A percentile compares a stretch with the other conserved stretches of the same genome.
phyloP scores from a whole-genome alignment of 2,113 vertebrate species.

The Actinemys pallida region DNA sequence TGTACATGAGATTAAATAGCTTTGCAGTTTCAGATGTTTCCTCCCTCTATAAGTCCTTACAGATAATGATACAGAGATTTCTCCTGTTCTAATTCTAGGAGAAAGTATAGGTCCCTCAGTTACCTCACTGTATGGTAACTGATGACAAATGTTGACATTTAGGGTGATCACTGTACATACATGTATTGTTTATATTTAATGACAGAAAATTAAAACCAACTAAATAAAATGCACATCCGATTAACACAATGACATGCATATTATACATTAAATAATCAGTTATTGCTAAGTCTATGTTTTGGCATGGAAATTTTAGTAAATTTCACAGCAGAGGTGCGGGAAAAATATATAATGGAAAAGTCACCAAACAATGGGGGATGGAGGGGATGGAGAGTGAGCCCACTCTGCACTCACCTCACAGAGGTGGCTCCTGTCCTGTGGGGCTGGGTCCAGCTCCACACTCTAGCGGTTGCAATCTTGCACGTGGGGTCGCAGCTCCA shows the following conservation, averaged over 20 bases:
- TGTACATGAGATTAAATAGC: not conserved
- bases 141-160: not conserved
- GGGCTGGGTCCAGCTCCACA: not conserved
- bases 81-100: not conserved
- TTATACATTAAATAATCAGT: not conserved
- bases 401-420: not conserved
- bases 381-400: not conserved
- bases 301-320: not conserved
- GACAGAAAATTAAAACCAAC: constrained; percentile 40
- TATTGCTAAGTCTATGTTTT: not conserved
- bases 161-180: not conserved
- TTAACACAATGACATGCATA: not conserved
- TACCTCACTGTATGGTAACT: not conserved
- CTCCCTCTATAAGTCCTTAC: rapidly evolving
- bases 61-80: not conserved
- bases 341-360: not conserved
- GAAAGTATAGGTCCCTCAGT: not conserved
- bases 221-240: not conserved
- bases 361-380: not conserved
- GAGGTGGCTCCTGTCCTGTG: not conserved
- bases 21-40: not conserved
- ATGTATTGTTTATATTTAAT: constrained; percentile 17
- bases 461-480: not conserved
- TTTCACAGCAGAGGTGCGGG: not conserved
- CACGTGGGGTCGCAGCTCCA: not conserved